Conservation (phyloP, 2,888 invertebrate genomes). For the Griposia aprilina region DNA sequence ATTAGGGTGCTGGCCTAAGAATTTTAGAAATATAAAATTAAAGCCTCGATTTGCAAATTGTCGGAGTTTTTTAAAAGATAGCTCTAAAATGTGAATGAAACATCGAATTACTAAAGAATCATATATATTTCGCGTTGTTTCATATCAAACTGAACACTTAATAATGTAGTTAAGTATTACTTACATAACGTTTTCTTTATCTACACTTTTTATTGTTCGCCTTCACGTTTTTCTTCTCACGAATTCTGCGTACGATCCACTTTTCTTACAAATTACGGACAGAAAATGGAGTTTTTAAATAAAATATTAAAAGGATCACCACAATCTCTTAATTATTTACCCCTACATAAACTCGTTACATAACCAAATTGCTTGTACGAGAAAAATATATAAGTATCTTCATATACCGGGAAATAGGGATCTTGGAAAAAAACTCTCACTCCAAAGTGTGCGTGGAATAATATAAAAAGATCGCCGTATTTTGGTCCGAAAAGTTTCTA, state of each 20-base stretch:
- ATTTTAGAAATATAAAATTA: too few relatives aligned
- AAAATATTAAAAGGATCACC: neutral
- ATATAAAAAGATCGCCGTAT: constrained; percentile 57
- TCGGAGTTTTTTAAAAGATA: neutral
- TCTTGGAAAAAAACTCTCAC: constrained; percentile 40
- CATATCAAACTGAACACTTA: neutral
- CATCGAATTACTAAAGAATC: neutral
- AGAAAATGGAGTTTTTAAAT: neutral
- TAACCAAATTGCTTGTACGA: constrained; percentile 41
- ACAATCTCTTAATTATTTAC: constrained; percentile 38
- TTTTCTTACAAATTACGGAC: neutral
- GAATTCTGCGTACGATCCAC: neutral
- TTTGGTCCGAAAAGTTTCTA: constrained; percentile 57
- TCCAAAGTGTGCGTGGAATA: constrained; percentile 46
- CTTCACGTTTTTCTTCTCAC: neutral
- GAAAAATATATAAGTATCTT: constrained; percentile 17
- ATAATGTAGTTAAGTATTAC: neutral
- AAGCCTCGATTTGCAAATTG: neutral
- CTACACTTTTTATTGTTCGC: neutral
- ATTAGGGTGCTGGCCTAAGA: neutral
- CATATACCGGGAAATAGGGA: constrained; percentile 32
- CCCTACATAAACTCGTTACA: constrained; percentile 37
- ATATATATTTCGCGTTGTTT: neutral
- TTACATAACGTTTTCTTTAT: neutral
- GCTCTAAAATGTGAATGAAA: neutral